phyloP scores from a whole-genome alignment of 1,140 invertebrate species.

The Drosophila varians region DNA sequence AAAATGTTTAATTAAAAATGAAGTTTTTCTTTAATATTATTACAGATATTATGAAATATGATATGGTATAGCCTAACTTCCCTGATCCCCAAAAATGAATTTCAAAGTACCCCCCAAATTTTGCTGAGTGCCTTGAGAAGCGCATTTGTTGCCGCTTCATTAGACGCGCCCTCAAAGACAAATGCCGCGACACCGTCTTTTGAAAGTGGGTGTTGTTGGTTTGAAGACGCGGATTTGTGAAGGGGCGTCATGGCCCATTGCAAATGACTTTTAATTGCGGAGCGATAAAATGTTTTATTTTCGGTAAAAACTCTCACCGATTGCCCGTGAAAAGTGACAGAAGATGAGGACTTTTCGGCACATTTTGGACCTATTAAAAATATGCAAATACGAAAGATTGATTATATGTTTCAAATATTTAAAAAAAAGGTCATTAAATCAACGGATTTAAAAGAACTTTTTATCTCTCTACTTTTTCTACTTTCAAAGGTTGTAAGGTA shows the following conservation, averaged over 20 bases:
- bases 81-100: too few species aligned
- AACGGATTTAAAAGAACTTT: too few species aligned
- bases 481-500: too few species aligned
- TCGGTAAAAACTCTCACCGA: not conserved
- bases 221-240: not conserved
- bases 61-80: too few species aligned
- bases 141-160: conserved; percentile 63
- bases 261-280: conserved; percentile 63
- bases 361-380: not conserved
- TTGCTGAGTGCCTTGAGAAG: conserved; percentile 1
- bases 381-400: too few species aligned
- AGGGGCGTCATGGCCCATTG: conserved; percentile 52
- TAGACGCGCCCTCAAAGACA: conserved; percentile 57
- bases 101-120: too few species aligned
- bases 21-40: too few species aligned
- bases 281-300: conserved; percentile 35
- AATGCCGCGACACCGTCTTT: conserved; percentile 4
- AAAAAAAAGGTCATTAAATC: too few species aligned
- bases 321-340: not conserved
- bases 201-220: not conserved
- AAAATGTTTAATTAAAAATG: too few species aligned
- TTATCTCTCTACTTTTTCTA: too few species aligned
- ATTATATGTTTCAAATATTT: too few species aligned
- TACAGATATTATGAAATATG: too few species aligned
- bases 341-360: not conserved